Conservation (phyloP, 2,797 vertebrate genomes). For the Percopsis omiscomaycus region DNA sequence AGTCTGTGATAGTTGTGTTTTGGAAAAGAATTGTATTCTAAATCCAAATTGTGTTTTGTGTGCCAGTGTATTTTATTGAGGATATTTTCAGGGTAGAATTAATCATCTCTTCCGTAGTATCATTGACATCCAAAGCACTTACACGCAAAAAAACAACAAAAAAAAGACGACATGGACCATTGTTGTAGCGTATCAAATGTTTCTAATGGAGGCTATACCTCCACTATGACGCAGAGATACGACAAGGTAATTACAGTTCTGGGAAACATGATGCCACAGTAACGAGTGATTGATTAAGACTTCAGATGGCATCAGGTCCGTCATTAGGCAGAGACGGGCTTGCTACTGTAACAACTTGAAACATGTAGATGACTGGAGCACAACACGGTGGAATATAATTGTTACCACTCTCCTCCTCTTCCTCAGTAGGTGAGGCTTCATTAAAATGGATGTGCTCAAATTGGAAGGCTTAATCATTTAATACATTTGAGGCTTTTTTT, state of each 20-base stretch:
- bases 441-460: too few species aligned
- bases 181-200: not conserved
- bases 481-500: too few species aligned
- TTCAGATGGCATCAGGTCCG: too few species aligned
- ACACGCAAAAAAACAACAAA: too few species aligned
- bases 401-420: too few species aligned
- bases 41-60: not conserved
- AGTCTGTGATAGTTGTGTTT: not conserved
- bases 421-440: too few species aligned
- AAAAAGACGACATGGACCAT: not conserved
- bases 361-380: too few species aligned
- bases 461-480: too few species aligned
- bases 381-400: too few species aligned
- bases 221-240: not conserved
- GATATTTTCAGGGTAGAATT: not conserved
- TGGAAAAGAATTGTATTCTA: not conserved
- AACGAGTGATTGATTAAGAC: not conserved
- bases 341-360: too few species aligned
- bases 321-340: too few species aligned
- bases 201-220: not conserved
- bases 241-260: conserved; percentile 3
- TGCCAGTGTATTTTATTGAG: not conserved
- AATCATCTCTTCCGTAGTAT: not conserved
- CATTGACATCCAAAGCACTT: conserved; percentile 2
- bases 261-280: not conserved